phyloP scores from a whole-genome alignment of 2,797 vertebrate species.

The Mormyrops boulengeri region DNA sequence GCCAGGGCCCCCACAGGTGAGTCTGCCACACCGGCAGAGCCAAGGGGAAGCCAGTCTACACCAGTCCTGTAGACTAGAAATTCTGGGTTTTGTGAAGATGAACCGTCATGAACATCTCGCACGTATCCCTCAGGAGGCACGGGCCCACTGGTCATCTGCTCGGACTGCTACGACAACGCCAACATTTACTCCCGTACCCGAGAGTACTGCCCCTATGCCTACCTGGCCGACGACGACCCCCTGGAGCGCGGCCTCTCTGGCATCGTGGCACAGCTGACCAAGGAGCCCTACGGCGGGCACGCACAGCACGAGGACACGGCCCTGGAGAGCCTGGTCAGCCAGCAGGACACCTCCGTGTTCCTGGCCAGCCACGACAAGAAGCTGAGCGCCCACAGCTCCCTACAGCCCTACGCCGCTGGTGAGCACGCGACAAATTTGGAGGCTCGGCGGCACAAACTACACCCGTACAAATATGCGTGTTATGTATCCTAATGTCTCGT shows the following conservation, averaged over 20 bases:
- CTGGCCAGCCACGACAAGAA: conserved; percentile 62
- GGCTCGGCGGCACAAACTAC: not conserved
- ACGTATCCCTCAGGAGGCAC: conserved; percentile 43
- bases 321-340: conserved; percentile 62
- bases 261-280: conserved; percentile 63
- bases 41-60: not conserved
- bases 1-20: conserved; percentile 54
- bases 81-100: not conserved
- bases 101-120: not conserved
- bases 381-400: conserved; percentile 35
- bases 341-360: conserved; percentile 62
- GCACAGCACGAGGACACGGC: conserved; percentile 50
- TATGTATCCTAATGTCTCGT: not conserved
- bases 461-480: not conserved
- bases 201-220: conserved; percentile 88
- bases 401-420: conserved; percentile 61
- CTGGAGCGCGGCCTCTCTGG: conserved; percentile 67
- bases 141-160: conserved; percentile 81
- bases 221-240: conserved; percentile 74
- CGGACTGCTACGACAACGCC: conserved; percentile 92
- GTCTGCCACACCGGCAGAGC: conserved; percentile 16
- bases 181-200: conserved; percentile 87
- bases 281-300: conserved; percentile 45
- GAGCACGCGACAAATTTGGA: conserved; percentile 28
- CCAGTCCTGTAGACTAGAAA: not conserved